phyloP scores from a whole-genome alignment of 2,797 vertebrate species.

The Tokudaia tokunoshimensis region DNA sequence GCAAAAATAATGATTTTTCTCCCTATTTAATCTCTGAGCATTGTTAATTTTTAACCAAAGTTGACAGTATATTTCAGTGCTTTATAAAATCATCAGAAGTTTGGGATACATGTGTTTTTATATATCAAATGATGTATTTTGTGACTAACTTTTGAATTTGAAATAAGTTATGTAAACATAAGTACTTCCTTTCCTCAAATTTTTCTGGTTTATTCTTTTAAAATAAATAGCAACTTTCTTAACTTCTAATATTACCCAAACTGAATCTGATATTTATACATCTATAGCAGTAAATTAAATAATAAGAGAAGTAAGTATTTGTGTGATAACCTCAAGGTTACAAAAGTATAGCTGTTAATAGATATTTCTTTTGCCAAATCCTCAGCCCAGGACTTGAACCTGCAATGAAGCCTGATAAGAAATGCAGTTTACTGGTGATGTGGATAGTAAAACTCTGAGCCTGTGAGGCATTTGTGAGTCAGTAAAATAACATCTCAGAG shows the following conservation, averaged over 20 bases:
- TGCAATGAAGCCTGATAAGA: conserved; percentile 79
- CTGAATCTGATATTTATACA: conserved; percentile 34
- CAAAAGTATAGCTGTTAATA: conserved; percentile 71
- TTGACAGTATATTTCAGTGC: neutral
- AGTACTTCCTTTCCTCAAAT: neutral
- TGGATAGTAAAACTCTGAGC: conserved; percentile 81
- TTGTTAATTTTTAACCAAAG: neutral
- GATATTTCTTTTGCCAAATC: conserved; percentile 63
- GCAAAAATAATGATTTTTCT: neutral
- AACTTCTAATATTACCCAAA: conserved; percentile 41
- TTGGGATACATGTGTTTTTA: neutral
- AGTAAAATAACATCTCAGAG: conserved; percentile 81
- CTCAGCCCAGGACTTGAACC: conserved; percentile 56
- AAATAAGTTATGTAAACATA: neutral
- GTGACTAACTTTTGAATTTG: neutral
- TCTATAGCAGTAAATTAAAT: conserved; percentile 61
- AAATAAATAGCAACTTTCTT: conserved; percentile 29
- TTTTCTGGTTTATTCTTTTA: neutral
- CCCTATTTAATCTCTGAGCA: neutral
- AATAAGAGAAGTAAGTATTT: conserved; percentile 46
- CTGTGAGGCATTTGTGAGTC: conserved; percentile 79
- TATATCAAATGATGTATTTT: neutral
- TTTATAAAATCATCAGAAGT: neutral
- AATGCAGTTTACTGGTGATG: conserved; percentile 77
- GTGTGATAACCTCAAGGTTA: conserved; percentile 73